Evolutionary conservation across 2,113 vertebrate species (phyloP).

Genomic region (Corynorhinus townsendii): DNA sequence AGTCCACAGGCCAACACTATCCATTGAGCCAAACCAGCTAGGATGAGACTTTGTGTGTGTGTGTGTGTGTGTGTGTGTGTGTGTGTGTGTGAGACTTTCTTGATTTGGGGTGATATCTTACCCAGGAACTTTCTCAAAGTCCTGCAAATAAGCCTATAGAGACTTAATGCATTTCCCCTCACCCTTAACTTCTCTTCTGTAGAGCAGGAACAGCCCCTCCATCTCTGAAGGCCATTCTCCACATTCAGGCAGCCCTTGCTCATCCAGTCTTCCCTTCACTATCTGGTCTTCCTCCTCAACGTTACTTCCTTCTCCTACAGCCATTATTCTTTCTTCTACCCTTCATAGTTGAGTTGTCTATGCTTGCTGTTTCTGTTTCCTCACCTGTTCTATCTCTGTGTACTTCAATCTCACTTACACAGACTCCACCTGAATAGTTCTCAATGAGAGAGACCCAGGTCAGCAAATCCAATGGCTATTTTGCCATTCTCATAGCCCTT

Average conservation of each 20-base stretch:
- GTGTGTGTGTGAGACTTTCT: not conserved
- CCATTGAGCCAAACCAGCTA: no score
- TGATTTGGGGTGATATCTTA: not conserved
- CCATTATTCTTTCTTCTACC: not conserved
- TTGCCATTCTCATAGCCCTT: not conserved
- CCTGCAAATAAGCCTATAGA: not conserved
- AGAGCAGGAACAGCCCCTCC: not conserved
- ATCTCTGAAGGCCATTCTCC: not conserved
- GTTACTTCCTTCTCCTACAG: not conserved
- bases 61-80: no score
- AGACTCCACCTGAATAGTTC: not conserved
- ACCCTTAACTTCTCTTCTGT: not conserved
- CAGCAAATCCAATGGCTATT: not conserved
- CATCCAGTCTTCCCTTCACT: not conserved
- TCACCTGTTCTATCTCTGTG: not conserved
- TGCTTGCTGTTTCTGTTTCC: not conserved
- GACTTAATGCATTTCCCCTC: not conserved
- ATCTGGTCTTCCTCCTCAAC: not conserved
- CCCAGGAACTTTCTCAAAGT: not conserved
- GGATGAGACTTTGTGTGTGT: no score
- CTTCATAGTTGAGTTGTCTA: not conserved
- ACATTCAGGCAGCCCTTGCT: not conserved
- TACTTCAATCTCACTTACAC: not conserved
- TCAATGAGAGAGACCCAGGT: not conserved
- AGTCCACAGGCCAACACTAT: no score